Percentiles rank a stretch among this genome's conserved stretches.
phyloP scores from a whole-genome alignment of 2,888 invertebrate species.

The Ctena decussata region DNA sequence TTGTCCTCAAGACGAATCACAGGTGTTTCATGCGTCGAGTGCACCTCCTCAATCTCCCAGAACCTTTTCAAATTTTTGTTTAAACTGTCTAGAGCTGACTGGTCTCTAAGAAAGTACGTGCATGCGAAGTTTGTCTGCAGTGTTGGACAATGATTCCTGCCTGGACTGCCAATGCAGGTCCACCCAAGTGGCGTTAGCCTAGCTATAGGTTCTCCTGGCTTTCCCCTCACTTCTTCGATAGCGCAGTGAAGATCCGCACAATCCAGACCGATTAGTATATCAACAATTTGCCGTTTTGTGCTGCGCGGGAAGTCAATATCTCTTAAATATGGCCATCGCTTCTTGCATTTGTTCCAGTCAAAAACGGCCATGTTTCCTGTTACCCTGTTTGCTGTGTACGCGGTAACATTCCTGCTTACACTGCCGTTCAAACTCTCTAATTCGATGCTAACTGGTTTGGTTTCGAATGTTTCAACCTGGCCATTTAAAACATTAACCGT shows the following conservation, averaged over 20 bases:
- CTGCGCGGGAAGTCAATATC: background rate
- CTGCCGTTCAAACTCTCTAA: constrained; percentile 29
- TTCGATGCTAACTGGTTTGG: constrained; percentile 18
- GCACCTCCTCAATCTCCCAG: constrained; percentile 5
- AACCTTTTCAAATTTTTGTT: constrained; percentile 1
- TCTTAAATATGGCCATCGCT: background rate
- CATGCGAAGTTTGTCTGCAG: constrained; percentile 10
- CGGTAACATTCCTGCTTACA: background rate
- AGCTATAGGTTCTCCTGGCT: background rate
- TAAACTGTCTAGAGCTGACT: background rate
- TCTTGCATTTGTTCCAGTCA: background rate
- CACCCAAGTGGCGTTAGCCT: background rate
- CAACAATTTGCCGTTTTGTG: background rate
- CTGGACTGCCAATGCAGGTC: background rate
- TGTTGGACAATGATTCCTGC: background rate
- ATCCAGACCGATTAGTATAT: background rate
- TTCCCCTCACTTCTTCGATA: background rate
- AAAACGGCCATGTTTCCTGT: background rate
- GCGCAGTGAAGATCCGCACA: constrained; percentile 34
- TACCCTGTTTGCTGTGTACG: constrained; percentile 1
- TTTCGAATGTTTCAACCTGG: constrained; percentile 29
- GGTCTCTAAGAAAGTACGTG: background rate
- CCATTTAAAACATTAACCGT: constrained; percentile 43
- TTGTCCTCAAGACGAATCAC: constrained; percentile 1
- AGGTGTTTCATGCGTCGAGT: background rate